phyloP scores from a whole-genome alignment of 2,113 vertebrate genomes.

The Melanostigma gelatinosum region DNA sequence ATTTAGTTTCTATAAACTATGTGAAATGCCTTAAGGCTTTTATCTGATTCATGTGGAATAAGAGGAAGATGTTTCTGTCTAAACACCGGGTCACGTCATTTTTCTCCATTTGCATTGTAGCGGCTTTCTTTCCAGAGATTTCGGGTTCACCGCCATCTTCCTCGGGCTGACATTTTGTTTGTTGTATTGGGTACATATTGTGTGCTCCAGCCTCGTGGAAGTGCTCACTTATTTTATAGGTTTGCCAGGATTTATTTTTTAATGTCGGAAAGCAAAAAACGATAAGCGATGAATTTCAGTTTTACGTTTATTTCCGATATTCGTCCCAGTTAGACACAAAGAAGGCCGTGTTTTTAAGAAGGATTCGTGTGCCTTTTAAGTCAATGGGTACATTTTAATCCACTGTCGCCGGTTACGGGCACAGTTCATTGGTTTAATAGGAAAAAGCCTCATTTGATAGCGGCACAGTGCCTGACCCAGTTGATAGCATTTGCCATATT shows the following conservation, averaged over 20 bases:
- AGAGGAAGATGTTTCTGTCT: not conserved
- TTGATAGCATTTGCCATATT: constrained; percentile 75
- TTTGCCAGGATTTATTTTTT: not conserved
- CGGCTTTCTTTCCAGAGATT: not conserved
- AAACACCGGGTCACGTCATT: accelerated
- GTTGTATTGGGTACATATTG: not conserved
- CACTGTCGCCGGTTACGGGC: constrained; percentile 21
- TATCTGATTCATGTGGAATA: constrained; percentile 1
- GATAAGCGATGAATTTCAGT: not conserved
- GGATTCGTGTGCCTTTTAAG: constrained; percentile 4
- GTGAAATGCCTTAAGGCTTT: constrained; percentile 20
- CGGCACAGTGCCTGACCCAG: constrained; percentile 70
- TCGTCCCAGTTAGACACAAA: not conserved
- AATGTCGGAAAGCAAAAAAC: not conserved
- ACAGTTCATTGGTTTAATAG: constrained; percentile 64
- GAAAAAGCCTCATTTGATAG: constrained; percentile 61
- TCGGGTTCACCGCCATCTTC: not conserved
- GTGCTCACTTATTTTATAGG: not conserved
- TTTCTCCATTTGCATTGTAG: not conserved
- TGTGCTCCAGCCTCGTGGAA: not conserved
- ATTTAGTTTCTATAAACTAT: constrained; percentile 6
- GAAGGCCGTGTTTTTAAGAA: not conserved
- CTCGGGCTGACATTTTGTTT: not conserved
- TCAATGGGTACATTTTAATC: constrained; percentile 40
- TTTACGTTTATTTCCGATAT: not conserved